Evolutionary conservation across 2,797 vertebrate species (phyloP).

Genomic region (Emydoidea blandingii): DNA sequence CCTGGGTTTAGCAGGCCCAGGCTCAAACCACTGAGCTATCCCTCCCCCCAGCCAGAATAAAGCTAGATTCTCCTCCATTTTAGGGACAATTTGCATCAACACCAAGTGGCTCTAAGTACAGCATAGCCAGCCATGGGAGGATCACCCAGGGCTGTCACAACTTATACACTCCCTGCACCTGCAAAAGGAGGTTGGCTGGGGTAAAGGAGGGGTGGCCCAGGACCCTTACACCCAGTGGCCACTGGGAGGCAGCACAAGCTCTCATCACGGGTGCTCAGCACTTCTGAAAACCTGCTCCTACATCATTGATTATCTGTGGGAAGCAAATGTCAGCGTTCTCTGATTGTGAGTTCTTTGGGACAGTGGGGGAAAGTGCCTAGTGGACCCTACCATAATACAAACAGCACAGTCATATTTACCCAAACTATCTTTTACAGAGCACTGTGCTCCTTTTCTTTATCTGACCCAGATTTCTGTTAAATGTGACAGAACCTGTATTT

Average conservation of each 20-base stretch:
- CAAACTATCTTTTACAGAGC: slow-evolving; percentile 34
- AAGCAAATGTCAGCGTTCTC: neutral
- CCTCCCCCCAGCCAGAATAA: neutral
- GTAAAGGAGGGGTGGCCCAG: neutral
- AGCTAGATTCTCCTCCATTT: neutral
- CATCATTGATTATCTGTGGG: neutral
- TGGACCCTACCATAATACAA: neutral
- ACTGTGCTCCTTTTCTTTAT: slow-evolving; percentile 33
- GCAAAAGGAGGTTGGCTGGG: neutral
- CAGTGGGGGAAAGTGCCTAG: neutral
- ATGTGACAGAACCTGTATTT: slow-evolving; percentile 47
- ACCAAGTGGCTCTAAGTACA: too few species aligned
- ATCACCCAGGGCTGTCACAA: neutral
- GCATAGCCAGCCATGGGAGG: neutral
- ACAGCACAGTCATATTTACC: slow-evolving; percentile 6
- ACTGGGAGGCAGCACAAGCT: neutral
- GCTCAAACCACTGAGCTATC: too few species aligned
- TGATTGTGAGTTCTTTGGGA: neutral
- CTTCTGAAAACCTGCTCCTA: neutral
- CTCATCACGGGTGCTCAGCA: neutral
- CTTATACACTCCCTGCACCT: neutral
- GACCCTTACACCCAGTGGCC: neutral
- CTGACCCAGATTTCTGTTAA: slow-evolving; percentile 60
- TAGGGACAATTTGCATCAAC: neutral
- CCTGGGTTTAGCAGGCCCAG: too few species aligned